phyloP scores from a whole-genome alignment of 2,113 vertebrate species.

The Archocentrus centrarchus region DNA sequence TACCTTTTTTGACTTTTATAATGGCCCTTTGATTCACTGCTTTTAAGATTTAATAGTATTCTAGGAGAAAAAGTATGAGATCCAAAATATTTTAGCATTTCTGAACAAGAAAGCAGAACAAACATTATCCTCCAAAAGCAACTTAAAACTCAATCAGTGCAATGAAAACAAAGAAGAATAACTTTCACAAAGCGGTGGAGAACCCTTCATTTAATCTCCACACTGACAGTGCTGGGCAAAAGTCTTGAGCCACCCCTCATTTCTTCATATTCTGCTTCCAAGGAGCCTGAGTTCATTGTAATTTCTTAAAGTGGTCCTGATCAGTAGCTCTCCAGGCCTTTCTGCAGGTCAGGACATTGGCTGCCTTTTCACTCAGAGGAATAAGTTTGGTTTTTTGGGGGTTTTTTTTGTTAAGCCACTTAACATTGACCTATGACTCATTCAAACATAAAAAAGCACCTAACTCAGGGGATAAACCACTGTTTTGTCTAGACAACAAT shows the following conservation, averaged over 20 bases:
- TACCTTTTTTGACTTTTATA: background rate
- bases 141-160: too few species aligned
- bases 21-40: slow-evolving; percentile 3
- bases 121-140: background rate
- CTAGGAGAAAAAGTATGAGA: background rate
- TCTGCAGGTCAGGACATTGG: background rate
- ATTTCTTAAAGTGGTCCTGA: too few species aligned
- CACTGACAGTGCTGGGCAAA: background rate
- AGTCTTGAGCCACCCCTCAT: too few species aligned
- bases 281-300: too few species aligned
- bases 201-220: background rate
- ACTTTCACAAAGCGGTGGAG: background rate
- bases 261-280: too few species aligned
- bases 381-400: background rate
- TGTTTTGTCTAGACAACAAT: too few species aligned
- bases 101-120: background rate
- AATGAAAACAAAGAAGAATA: background rate
- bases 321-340: background rate
- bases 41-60: slow-evolving; percentile 17
- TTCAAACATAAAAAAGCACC: background rate
- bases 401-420: background rate
- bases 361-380: slow-evolving; percentile 6
- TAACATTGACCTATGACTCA: background rate
- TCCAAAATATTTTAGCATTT: background rate
- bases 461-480: too few species aligned